Base-by-base conservation (phyloP, 1,140 invertebrate genomes). In the Lepidurus couesii region DNA sequence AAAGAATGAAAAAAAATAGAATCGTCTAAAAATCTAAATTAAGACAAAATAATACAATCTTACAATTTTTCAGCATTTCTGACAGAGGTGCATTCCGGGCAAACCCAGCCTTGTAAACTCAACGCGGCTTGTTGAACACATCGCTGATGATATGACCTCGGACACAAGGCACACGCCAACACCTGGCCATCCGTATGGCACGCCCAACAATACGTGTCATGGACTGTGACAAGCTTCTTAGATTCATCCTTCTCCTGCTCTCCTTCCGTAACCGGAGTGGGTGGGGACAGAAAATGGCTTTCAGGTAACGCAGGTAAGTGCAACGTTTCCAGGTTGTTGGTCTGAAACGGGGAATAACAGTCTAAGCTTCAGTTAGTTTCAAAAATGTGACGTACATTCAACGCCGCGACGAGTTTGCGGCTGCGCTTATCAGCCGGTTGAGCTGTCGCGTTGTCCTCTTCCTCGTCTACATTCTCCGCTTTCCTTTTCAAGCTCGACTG, bases 201-300 rank as follows among this genome's bases (percentile, higher is more conserved):
- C 74, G 92, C 86, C 95, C 95, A 98, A 84, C 95, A 98, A 83
- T 91, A 97, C 73, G 88, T 88, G 85, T 97, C 95, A 81, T 79
- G 78, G 65, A 74, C 86, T 86, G 75, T 84, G 80, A 78, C 82
- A 82, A 53, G 83, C 83, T 85, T 86, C 53, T 26, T 79, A 24
- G 43, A 34, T 26, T 77, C 75, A 11, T 44, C 24, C 43, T 77
- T 65, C 16, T 21, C 53, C 21, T 65, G 53, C n/a, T 65, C 53
- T 9, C 53, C 53, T 65, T 65, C 53, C 53, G 53, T 13, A 65
- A 65, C 9, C 7, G 53, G 53, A n/a, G 53, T 65, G 7, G 53
- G 53, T 3, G 53, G 53, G 21, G 53, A 65, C 53, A 65, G 13
- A 16, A 65, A 65, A 16, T 65, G 53, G 53, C 53, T 65, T 65